A percentile compares a stretch with the other conserved stretches of the same genome.
These are phyloP conservation scores for Clistopyga incitator DNA, from an alignment of 2,888 invertebrate species.

Conservation along the genomic window DNA sequence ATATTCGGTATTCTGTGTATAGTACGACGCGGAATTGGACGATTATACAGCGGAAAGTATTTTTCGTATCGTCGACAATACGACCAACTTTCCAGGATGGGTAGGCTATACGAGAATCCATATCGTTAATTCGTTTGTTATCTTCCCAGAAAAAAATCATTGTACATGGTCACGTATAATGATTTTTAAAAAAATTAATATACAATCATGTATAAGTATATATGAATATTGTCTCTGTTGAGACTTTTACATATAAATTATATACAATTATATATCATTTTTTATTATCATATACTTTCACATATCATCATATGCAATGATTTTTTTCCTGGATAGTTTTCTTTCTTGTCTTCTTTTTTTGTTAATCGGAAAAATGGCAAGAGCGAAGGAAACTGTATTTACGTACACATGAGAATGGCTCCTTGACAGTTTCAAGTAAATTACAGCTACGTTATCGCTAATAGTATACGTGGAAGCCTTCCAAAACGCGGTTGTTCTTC, in stretches of 20 bases:
- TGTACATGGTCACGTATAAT: too few relatives aligned
- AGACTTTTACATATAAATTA: too few relatives aligned
- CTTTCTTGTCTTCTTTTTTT: conserved; percentile 41
- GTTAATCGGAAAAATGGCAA: conserved; percentile 60
- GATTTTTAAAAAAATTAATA: too few relatives aligned
- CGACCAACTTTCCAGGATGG: conserved; percentile 36
- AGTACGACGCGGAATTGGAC: conserved; percentile 41
- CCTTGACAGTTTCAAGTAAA: conserved; percentile 57
- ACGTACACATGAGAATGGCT: conserved; percentile 62
- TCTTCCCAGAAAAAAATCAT: not conserved
- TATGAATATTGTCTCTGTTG: too few relatives aligned
- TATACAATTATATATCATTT: too few relatives aligned
- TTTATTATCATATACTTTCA: too few relatives aligned
- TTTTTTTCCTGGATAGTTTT: conserved; percentile 7
- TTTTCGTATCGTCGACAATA: conserved; percentile 30
- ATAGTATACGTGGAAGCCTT: conserved; percentile 68
- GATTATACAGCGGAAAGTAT: conserved; percentile 43
- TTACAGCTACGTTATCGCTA: conserved; percentile 68
- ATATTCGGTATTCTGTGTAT: conserved; percentile 48
- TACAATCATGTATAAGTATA: too few relatives aligned
- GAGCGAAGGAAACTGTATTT: conserved; percentile 51
- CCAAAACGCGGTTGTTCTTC: conserved; percentile 56
- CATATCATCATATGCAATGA: too few relatives aligned
- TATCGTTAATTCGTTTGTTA: conserved; percentile 51
- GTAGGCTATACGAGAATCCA: conserved; percentile 55